A percentile compares a stretch with the other conserved stretches of the same genome.
Evolutionary conservation across 2,888 invertebrate species (phyloP).

Genomic region (Lobophora halterata): DNA sequence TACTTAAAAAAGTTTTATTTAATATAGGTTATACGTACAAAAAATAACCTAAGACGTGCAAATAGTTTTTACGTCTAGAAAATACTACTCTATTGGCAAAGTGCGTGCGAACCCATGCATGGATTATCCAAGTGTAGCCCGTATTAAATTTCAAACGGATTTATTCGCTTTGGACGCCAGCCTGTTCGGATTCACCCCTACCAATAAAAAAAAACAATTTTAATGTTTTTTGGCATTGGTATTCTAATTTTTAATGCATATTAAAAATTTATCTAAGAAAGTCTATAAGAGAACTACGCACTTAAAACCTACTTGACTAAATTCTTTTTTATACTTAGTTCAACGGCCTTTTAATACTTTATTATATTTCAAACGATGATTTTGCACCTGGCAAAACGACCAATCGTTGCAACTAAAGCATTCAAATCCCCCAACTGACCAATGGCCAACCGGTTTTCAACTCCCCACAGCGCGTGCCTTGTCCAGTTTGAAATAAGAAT

Average conservation of each 20-base stretch:
- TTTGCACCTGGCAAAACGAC: slow-evolving; percentile 61
- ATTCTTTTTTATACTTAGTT: background rate
- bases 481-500: slow-evolving; percentile 42
- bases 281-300: too few relatives aligned
- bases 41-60: too few relatives aligned
- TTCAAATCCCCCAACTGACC: slow-evolving; percentile 54
- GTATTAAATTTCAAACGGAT: slow-evolving; percentile 72
- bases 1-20: too few relatives aligned
- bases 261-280: too few relatives aligned
- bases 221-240: slow-evolving; percentile 20
- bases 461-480: slow-evolving; percentile 53
- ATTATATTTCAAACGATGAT: slow-evolving; percentile 32
- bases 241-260: slow-evolving; percentile 12
- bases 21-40: too few relatives aligned
- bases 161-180: slow-evolving; percentile 50
- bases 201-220: slow-evolving; percentile 36
- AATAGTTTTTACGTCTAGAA: too few relatives aligned
- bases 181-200: slow-evolving; percentile 37
- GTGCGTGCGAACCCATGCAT: slow-evolving; percentile 41
- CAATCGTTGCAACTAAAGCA: slow-evolving; percentile 44
- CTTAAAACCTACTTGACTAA: background rate
- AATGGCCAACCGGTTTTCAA: slow-evolving; percentile 68
- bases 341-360: slow-evolving; percentile 1
- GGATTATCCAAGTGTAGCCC: slow-evolving; percentile 47
- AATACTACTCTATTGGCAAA: too few relatives aligned